Base-by-base conservation (phyloP, 2,113 vertebrate species). In the Xiphophorus couchianus region DNA sequence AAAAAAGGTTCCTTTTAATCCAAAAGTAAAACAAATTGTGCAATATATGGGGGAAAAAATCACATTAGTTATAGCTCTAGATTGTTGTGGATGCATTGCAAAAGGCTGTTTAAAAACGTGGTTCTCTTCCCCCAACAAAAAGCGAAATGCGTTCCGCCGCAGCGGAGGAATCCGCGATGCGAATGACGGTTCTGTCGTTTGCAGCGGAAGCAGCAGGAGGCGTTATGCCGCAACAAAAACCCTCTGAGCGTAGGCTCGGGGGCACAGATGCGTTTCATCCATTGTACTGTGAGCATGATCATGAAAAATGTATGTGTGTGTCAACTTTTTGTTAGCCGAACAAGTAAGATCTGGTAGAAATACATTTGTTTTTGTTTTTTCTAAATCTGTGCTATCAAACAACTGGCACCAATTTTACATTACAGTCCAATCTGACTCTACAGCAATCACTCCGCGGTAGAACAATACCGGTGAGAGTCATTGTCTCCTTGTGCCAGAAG, bases 151-250 rank as follows among this genome's bases (percentile, higher is more conserved):
- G 62, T 29, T 33, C 5, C 7, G 22, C 48, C 48, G 22, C 48
- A 67, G 68, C 60, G 14, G 58, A 39, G 37, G 42, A 79, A 78
- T 60, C 12, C 51, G 58, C 29, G 54, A 74, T 54, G 48, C 39
- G 76, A 78, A 84, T 61, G 76, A 66, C 15, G 31, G 25, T 65
- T 62, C 60, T 69, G 44, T 39, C 30, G 61, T 30, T 28, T 27
- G 44, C 68, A 51, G 44, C 48, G 27, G 58, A 77, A 37, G 30
- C 70, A 37, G 68, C 29, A 14, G 30, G 61, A 33, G 62, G 29
- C 65, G 28, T 71, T 66, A 33, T 5, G 27, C 19, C 58, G 27
- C 42, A 13, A 35, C 22, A 60, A 42, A 64, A 58, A 17, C 12
- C 39, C 35, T 28, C 8, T n/a, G 28, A 39, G 35, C 17, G 29